Percentiles rank a stretch among this genome's conserved stretches.
These are phyloP conservation scores for Platalea minor DNA, from an alignment of 2,797 vertebrate genomes.

Conservation along the genomic window DNA sequence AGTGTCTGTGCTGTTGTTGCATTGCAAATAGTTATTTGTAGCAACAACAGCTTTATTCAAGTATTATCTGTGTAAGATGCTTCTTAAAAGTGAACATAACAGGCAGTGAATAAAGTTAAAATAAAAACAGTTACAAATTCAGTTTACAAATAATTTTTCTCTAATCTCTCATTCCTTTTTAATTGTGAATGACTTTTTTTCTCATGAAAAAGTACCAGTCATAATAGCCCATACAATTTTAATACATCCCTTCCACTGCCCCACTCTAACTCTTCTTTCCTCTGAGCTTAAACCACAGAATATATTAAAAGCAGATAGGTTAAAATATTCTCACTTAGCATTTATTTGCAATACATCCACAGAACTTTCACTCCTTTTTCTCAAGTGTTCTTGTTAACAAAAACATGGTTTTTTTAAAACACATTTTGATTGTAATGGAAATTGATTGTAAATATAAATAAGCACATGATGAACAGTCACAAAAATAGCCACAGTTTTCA, in stretches of 20 bases:
- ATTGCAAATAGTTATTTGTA: neutral
- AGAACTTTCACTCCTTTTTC: neutral
- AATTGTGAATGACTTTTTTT: neutral
- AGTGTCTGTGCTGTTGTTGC: neutral
- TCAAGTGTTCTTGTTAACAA: neutral
- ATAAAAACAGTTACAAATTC: neutral
- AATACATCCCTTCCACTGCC: neutral
- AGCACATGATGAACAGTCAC: neutral
- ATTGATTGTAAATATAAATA: neutral
- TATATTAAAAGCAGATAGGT: neutral
- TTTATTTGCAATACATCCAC: neutral
- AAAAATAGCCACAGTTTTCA: neutral
- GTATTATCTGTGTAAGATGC: neutral
- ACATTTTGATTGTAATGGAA: neutral
- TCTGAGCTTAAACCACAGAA: neutral
- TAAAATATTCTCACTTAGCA: neutral
- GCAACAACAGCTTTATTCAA: neutral
- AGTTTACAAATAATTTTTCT: neutral
- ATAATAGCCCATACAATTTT: neutral
- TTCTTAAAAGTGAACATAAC: neutral
- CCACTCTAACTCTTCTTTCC: neutral
- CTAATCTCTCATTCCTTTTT: neutral
- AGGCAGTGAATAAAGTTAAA: neutral
- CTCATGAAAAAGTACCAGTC: neutral
- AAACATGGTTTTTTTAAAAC: neutral